These are phyloP conservation scores for Diadema setosum DNA, from an alignment of 35 echinoderm and acorn worm genomes.

Conservation along the genomic window DNA sequence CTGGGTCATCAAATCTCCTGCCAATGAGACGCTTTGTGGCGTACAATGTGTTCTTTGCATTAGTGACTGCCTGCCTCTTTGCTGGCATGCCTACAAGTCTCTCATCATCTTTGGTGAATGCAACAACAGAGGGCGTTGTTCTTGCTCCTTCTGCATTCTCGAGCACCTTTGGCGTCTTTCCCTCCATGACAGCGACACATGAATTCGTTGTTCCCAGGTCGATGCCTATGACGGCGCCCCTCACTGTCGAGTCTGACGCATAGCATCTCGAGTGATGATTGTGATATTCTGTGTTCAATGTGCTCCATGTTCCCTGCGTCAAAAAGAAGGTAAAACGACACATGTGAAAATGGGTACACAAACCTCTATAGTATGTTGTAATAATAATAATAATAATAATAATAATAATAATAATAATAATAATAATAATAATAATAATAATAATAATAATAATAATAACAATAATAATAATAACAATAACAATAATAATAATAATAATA, in stretches of 20 bases:
- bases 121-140: constrained; percentile 96
- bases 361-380: neutral
- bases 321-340: neutral
- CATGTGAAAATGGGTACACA: neutral
- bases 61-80: constrained; percentile 96
- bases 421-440: no score
- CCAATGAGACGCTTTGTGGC: constrained; percentile 93
- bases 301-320: constrained; percentile 67
- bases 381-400: neutral
- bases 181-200: constrained; percentile 98
- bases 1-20: constrained; percentile 76
- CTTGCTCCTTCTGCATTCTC: constrained; percentile 96
- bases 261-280: constrained; percentile 36
- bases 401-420: no score
- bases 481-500: no score
- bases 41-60: constrained; percentile 86
- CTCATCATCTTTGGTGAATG: constrained; percentile 86
- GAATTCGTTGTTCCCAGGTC: constrained; percentile 99
- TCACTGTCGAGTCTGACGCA: constrained; percentile 66
- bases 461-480: no score
- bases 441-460: no score
- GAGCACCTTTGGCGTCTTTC: constrained; percentile 81
- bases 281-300: constrained; percentile 44
- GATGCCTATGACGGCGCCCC: constrained; percentile 80
- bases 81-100: constrained; percentile 88